A percentile compares a stretch with the other conserved stretches of the same genome.
Conservation (phyloP, 1,140 invertebrate species). For the Tetragonula clypearis region DNA sequence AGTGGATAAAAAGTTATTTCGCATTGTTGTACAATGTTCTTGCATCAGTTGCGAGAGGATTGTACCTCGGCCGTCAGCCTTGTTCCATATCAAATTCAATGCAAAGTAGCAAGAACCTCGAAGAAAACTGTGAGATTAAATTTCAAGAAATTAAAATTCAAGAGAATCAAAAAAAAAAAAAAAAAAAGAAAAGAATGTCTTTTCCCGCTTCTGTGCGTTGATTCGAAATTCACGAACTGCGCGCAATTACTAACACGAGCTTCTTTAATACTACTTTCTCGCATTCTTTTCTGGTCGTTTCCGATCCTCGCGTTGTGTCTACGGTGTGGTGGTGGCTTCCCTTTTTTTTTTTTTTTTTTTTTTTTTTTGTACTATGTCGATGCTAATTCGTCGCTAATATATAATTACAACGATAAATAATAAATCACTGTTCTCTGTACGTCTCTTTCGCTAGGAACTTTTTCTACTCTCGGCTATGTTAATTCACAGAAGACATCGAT, state of each 20-base stretch:
- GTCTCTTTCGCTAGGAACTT: constrained; percentile 55
- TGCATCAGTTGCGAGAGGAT: neutral
- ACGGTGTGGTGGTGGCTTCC: neutral
- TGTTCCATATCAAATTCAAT: neutral
- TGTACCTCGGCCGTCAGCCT: constrained; percentile 4
- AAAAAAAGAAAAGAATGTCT: neutral
- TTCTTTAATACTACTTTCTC: constrained; percentile 4
- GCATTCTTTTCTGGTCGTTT: neutral
- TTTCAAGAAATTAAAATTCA: neutral
- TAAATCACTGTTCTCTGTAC: constrained; percentile 42
- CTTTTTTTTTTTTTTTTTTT: constrained; percentile 43
- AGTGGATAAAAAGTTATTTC: constrained; percentile 13
- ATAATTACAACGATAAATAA: constrained; percentile 40
- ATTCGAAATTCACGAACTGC: neutral
- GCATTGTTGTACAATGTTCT: neutral
- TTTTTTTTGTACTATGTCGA: constrained; percentile 58
- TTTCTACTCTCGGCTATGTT: constrained; percentile 53
- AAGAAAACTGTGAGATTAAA: neutral
- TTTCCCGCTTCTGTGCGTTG: neutral
- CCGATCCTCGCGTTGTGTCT: neutral
- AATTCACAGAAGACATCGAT: constrained; percentile 61
- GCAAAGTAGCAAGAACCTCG: neutral
- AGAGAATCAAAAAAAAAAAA: no score
- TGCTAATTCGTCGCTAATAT: constrained; percentile 51
- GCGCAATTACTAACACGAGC: neutral